Base-by-base conservation (phyloP, 2,113 vertebrate genomes). In the Eidolon helvum region DNA sequence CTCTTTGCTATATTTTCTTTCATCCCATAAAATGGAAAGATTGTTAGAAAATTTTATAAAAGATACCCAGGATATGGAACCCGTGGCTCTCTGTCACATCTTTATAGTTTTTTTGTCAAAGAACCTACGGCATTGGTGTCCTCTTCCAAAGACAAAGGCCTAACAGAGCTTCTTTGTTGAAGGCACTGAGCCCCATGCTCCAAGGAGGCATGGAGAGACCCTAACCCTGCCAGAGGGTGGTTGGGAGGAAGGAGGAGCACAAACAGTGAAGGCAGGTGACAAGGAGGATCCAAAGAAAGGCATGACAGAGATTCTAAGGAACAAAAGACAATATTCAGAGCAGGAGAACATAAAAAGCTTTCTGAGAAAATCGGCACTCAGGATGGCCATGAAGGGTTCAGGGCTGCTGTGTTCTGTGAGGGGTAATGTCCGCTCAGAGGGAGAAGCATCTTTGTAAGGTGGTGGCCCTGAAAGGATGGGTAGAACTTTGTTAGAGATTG, bases 331-430 rank as follows among this genome's bases (percentile, higher is more conserved):
- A 2, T 4, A 50, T 0, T 33, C 38, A 10, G 38, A 30, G 72
- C 45, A 10, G n/a, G 4, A 16, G n/a, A 4, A 33, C 45, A 19
- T 1, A 22, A 38, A 57, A 33, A 35, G 69, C 43, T 33, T 48
- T 33, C 24, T 2, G 50, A 65, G 59, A 4, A 43, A 15, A 35
- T 7, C 4, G 14, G 43, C 14, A 4, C 16, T 2, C 0, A 2
- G 33, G 69, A 5, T 16, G 33, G 45, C 22, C 1, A 0, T 0
- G 6, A n/a, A 43, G 45, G 30, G 9, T 2, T 35, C 14, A 7
- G 22, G 72, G 38, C 45, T 40, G 43, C 43, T 0, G 0, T 2
- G 14, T 33, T 1, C 4, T 0, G 0, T 26, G 53, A 11, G 53
- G 12, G 10, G 18, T 55, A 18, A 40, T 1, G 1, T 33, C 66